Percentiles rank a stretch among this genome's conserved stretches.
Evolutionary conservation across 2,888 invertebrate species (phyloP).

Genomic region (Dicyrtomina minuta): DNA sequence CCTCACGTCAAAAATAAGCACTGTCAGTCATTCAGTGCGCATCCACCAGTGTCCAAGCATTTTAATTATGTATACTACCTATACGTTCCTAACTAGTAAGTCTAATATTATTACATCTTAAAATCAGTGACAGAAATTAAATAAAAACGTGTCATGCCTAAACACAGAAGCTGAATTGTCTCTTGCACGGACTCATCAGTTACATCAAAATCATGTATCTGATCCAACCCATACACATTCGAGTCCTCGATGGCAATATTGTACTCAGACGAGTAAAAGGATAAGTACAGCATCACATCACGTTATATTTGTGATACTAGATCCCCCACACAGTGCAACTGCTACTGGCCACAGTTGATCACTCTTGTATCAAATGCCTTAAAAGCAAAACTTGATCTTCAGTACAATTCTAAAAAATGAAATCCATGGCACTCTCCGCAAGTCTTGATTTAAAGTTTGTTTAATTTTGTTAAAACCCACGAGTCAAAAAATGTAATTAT

Average conservation of each 20-base stretch:
- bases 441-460: constrained; percentile 3
- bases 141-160: constrained; percentile 45
- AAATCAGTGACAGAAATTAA: constrained; percentile 17
- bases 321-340: not conserved
- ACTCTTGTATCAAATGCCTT: not conserved
- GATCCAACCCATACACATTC: constrained; percentile 39
- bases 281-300: constrained; percentile 49
- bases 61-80: too few species aligned
- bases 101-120: too few species aligned
- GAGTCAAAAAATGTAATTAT: too few species aligned
- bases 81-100: too few species aligned
- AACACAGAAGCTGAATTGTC: constrained; percentile 48
- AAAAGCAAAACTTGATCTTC: not conserved
- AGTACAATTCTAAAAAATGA: not conserved
- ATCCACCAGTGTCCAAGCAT: too few species aligned
- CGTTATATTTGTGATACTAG: not conserved
- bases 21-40: too few species aligned
- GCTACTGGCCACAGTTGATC: not conserved
- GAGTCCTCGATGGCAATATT: constrained; percentile 44
- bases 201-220: constrained; percentile 51
- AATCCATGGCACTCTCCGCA: not conserved
- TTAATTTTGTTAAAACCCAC: not conserved
- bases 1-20: too few species aligned
- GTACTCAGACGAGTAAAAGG: constrained; percentile 48
- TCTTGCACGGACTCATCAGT: constrained; percentile 45